Evolutionary conservation across 2,113 vertebrate genomes (phyloP), one percentile per base, ranked within the genome.

Genomic region (Leptodactylus fuscus): DNA sequence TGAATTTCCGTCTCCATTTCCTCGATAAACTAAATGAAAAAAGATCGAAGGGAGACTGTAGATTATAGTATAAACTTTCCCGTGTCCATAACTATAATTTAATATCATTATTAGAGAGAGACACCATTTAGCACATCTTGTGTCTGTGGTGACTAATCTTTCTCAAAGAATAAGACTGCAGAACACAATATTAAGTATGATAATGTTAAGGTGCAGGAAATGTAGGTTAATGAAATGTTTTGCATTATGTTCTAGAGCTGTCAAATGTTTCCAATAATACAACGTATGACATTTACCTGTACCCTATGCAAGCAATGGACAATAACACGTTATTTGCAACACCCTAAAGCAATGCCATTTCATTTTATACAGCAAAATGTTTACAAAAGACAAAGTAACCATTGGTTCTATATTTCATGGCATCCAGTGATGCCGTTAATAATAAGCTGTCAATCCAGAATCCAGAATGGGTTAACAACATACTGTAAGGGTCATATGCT

Each of bases 381-480:
- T 60, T 80, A 12, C n/a, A 13, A 62, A 60, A 62, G 55, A 60
- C 60, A 60, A 60, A 58, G 22, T 9, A 20, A 5, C 12, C 38
- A 22, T 38, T 18, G 12, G 27, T 62, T 80, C 24, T 80, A 18
- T 38, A 62, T 44, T 62, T 44, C 55, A 62, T 24, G 22, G 22
- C 62, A 62, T 38, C 22, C 32, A 18, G 34, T 44, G 53, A 44
- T 80, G 15, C n/a, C 53, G n/a, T 80, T 27, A 62, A 80, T 80
- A 62, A 80, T 62, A 29, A 15, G 18, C n/a, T 80, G 77, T 73
- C 81, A 82, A 36, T 53, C 20, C 53, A 44, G 18, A 62, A 76
- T 27, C 62, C 71, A 75, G 82, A 83, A 83, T 83, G 69, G 70
- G 69, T 83, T 83, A 83, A 83, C 69, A 73, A 73, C 81, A 73